Base-by-base conservation (phyloP, 2,888 invertebrate species). In the Amphipyra berbera region DNA sequence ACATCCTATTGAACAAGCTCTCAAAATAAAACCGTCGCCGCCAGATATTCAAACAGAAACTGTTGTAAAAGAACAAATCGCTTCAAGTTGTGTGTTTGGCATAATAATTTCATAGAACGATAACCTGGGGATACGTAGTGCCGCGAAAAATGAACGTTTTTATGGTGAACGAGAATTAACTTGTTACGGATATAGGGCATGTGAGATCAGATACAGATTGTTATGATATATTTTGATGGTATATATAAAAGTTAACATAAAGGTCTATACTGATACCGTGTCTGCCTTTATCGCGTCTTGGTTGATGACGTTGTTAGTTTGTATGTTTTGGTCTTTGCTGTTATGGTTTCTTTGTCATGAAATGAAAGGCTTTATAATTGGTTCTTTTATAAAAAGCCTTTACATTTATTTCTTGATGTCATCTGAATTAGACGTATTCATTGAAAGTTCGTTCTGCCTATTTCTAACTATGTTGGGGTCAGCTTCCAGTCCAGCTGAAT, bases 61-160 rank as follows among this genome's bases (percentile, higher is more conserved):
- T 65, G 73, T 71, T 71, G 73, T 78, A 81, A 80, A 79, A 76
- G 71, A 78, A 81, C 78, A 81, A 85, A 84, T 82, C 76, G 78
- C 48, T 70, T 52, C 73, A 76, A 75, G 65, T 77, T 78, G 74
- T 81, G 82, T 77, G 76, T 81, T 82, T 82, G 82, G 82, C 82
- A 84, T 85, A 81, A 83, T 82, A 83, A 85, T 85, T 79, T 60
- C 64, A 61, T 67, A 53, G 76, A 77, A 79, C 75, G 82, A 77
- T 77, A 76, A 76, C 75, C 78, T 61, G 68, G 83, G 83, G 78
- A 82, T 71, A 63, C 63, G 66, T 67, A 54, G 66, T 64, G 73
- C 56, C 63, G 66, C 55, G 68, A 71, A 77, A 72, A 73, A 82
- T 82, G 79, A 81, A 80, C 69, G 66, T 81, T 81, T 79, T 81